Evolutionary conservation across 2,113 vertebrate species (phyloP), one percentile per base, ranked within the genome.

Genomic region (Etheostoma spectabile): DNA sequence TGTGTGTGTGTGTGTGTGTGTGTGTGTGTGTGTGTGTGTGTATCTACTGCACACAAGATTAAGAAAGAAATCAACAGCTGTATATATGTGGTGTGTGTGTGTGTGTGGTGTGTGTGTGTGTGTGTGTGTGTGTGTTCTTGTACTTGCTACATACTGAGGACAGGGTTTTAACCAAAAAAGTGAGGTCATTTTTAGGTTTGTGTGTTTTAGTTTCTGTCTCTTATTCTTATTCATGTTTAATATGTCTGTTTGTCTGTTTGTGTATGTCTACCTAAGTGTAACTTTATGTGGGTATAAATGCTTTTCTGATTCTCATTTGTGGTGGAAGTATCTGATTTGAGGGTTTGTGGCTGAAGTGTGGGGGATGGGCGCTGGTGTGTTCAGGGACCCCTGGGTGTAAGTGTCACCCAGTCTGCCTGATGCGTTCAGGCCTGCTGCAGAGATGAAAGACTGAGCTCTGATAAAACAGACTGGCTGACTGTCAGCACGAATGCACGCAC

Each of bases 371-470:
- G 74, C 53, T 79, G 86, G 76, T 86, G 81, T 79, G 89, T 88
- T 88, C 81, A 82, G 90, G 82, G 84, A 90, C 82, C 77, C 76
- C 76, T 76, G 82, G 76, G 79, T 86, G 74, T 83, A 56, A 62
- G 57, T 3, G 73, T 89, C 90, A 85, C 79, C 67, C 61, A 22
- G 65, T 70, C 68, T 85, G 86, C 84, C 85, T 84, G 69, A 55
- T 62, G 75, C 56, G 35, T 82, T 88, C 88, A 86, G 79, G 84
- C 56, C 59, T 63, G 55, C 79, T 77, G 84, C 55, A n/a, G 82
- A 88, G 88, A 91, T 91, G 84, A 91, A 88, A 91, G 86, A 85
- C 68, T 21, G 79, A 86, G 76, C 69, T 59, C 30, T 33, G 76
- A n/a, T n/a, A n/a, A n/a, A n/a, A n/a, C n/a, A n/a, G n/a, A n/a